Evolutionary conservation across 2,888 invertebrate species (phyloP), one percentile per base, ranked within the genome.

Genomic region (Emmelina monodactyla): DNA sequence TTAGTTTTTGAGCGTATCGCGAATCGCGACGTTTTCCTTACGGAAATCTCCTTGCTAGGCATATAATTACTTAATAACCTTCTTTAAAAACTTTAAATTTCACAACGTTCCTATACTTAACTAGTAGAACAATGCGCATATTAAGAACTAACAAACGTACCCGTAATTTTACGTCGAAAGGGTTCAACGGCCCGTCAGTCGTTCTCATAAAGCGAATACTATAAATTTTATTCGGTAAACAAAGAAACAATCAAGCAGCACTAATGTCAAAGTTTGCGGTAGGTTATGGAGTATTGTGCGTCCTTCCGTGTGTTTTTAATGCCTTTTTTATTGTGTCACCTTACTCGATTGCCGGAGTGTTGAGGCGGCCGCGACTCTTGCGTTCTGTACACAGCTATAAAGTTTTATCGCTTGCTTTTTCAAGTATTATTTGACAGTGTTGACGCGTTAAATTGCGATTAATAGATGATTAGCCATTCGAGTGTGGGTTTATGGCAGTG

Each of bases 391-490:
- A 46, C 46, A 39, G 58, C 53, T 62, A 62, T 68, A 62, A 67
- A 69, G 45, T 58, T 72, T 69, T 62, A 73, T 62, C 52, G 59
- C 62, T 53, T 62, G 61, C 69, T 66, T 64, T 62, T 71, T 69
- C 58, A 58, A 67, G 63, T 68, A 68, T 72, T 64, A 71, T 69
- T 70, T 66, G 67, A 69, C 67, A 69, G 65, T 69, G 65, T 65
- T 61, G 64, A 70, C 66, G 65, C 67, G 63, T 72, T 67, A 70
- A 72, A 70, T 66, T 63, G 65, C 66, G 66, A 71, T 75, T 68
- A 73, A 70, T 66, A 68, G 66, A 68, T 68, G 69, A 75, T 72
- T 71, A 73, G 64, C 59, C 58, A 58, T 69, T 67, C 58, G 57
- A 56, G 51, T 54, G 53, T 57, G 57, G 56, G 58, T 71, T 73